These are phyloP conservation scores for Deroplatys truncata DNA, from an alignment of 2,888 invertebrate species.

Conservation along the genomic window DNA sequence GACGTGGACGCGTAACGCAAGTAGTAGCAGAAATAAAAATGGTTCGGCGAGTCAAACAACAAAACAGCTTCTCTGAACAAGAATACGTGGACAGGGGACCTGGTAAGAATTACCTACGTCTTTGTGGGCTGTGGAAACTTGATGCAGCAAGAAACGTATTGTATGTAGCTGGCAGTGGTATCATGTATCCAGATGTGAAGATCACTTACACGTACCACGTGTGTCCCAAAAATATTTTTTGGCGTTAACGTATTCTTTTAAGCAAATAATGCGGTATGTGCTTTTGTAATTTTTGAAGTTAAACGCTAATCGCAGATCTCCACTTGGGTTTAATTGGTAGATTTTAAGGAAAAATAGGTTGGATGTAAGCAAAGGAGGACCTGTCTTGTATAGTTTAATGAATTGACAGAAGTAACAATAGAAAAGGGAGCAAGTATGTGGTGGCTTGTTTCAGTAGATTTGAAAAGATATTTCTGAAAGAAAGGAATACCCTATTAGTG, in stretches of 20 bases:
- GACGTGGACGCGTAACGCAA: not conserved
- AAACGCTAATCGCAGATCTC: not conserved
- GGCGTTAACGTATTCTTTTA: not conserved
- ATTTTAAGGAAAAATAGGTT: too few species aligned
- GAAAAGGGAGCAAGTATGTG: too few species aligned
- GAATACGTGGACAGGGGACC: constrained; percentile 19
- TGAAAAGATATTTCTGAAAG: too few species aligned
- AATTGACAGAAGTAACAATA: too few species aligned
- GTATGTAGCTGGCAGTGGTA: not conserved
- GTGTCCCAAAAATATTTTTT: not conserved
- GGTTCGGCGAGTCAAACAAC: constrained; percentile 1
- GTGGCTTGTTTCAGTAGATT: too few species aligned
- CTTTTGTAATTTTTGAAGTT: not conserved
- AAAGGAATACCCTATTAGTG: too few species aligned
- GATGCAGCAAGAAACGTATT: not conserved
- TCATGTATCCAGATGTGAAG: not conserved
- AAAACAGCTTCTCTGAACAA: not conserved
- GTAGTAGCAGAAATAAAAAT: not conserved
- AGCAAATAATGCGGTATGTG: not conserved
- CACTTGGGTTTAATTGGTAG: not conserved
- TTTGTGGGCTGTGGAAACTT: not conserved
- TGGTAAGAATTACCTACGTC: not conserved
- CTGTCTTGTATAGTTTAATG: too few species aligned
- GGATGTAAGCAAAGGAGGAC: too few species aligned
- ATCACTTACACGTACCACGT: not conserved